Percentiles rank a stretch among this genome's conserved stretches.
phyloP scores from a whole-genome alignment of 2,113 vertebrate genomes.

The Python bivittatus region DNA sequence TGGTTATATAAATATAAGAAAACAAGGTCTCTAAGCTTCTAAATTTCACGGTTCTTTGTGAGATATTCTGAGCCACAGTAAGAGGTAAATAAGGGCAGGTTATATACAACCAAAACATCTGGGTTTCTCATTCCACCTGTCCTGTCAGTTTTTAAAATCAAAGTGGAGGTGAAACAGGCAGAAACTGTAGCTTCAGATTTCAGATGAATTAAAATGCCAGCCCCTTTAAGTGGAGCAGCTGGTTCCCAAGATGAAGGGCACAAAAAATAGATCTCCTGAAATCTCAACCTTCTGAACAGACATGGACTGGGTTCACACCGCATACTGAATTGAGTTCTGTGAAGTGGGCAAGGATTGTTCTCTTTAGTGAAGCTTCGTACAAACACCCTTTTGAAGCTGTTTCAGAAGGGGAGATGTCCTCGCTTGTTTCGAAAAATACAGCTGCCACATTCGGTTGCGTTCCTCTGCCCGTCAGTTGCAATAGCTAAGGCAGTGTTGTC shows the following conservation, averaged over 20 bases:
- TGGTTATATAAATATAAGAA: neutral
- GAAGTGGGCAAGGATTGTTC: neutral
- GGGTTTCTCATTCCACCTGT: neutral
- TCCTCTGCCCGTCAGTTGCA: no score
- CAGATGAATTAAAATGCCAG: neutral
- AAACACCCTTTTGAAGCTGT: neutral
- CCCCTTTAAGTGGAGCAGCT: neutral
- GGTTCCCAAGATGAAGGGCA: neutral
- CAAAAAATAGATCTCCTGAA: neutral
- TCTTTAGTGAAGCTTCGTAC: neutral
- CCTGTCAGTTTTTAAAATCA: neutral
- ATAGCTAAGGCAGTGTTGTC: no score
- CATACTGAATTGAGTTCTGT: neutral
- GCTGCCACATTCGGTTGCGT: neutral
- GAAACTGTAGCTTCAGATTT: neutral
- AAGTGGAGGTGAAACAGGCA: neutral
- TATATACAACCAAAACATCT: neutral
- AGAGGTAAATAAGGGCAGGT: neutral
- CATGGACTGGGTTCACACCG: neutral
- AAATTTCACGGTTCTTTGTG: neutral
- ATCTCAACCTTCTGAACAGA: neutral
- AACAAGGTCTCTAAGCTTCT: neutral
- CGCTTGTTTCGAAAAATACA: neutral
- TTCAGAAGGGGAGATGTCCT: neutral
- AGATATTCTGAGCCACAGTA: neutral